Evolutionary conservation across 2,888 invertebrate species (phyloP).

Genomic region (Drosophila testacea): DNA sequence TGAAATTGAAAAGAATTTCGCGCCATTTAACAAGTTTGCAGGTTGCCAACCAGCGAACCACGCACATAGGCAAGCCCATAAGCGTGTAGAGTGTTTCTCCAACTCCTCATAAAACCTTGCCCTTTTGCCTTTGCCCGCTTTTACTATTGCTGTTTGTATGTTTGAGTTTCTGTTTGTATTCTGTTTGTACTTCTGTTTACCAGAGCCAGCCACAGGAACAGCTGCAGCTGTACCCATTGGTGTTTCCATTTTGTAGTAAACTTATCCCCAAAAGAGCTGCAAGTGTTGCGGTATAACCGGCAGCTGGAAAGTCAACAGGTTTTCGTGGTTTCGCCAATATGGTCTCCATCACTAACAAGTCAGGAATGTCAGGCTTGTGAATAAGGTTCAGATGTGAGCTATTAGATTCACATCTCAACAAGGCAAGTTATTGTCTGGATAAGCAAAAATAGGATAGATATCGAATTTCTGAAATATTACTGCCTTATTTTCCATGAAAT

Average conservation of each 20-base stretch:
- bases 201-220: slow-evolving; percentile 25
- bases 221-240: slow-evolving; percentile 10
- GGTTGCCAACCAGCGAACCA: slow-evolving; percentile 23
- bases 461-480: too few relatives aligned
- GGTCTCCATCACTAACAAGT: background rate
- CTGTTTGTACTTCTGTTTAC: slow-evolving; percentile 42
- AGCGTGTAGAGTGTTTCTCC: slow-evolving; percentile 35
- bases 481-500: too few relatives aligned
- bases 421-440: background rate
- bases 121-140: background rate
- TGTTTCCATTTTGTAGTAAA: slow-evolving; percentile 4
- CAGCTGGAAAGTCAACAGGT: slow-evolving; percentile 5
- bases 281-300: slow-evolving; percentile 12
- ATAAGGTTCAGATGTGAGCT: background rate
- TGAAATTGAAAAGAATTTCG: slow-evolving; percentile 69
- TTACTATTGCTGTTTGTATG: slow-evolving; percentile 6
- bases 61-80: slow-evolving; percentile 26
- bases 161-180: slow-evolving; percentile 22
- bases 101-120: background rate
- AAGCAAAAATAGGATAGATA: too few relatives aligned
- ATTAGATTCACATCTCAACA: background rate
- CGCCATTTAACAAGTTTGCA: slow-evolving; percentile 65
- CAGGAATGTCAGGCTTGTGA: too few relatives aligned
- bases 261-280: slow-evolving; percentile 4
- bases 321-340: background rate